Evolutionary conservation across 2,888 invertebrate species (phyloP).

Genomic region (Enoplolaimus lenunculus): DNA sequence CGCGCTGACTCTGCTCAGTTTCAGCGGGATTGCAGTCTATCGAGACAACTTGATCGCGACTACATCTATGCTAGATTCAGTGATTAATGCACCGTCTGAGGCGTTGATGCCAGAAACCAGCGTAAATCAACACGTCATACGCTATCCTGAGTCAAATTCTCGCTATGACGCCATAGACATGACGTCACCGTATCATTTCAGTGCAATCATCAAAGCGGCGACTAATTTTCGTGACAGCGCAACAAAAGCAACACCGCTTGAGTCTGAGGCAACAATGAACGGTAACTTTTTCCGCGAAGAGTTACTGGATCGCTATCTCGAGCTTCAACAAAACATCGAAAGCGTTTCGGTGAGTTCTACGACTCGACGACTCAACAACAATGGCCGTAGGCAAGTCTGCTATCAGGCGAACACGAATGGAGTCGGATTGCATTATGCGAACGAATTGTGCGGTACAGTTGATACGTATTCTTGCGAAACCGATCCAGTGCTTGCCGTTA

Average conservation of each 20-base stretch:
- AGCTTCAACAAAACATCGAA: not conserved
- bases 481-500: not conserved
- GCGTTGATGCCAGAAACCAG: not conserved
- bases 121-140: not conserved
- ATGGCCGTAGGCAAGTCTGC: not conserved
- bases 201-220: not conserved
- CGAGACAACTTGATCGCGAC: not conserved
- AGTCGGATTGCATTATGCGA: not conserved
- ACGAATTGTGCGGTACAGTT: not conserved
- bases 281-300: not conserved
- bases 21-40: not conserved
- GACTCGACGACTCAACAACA: not conserved
- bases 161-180: not conserved
- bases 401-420: not conserved
- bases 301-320: not conserved
- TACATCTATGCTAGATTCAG: not conserved
- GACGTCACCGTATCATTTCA: not conserved
- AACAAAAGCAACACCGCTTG: not conserved
- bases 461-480: not conserved
- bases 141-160: not conserved
- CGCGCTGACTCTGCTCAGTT: not conserved
- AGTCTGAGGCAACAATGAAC: not conserved
- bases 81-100: not conserved
- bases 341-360: not conserved
- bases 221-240: not conserved